These are phyloP conservation scores for Phalanger gymnotis DNA, from an alignment of 2,797 vertebrate species.

Conservation along the genomic window DNA sequence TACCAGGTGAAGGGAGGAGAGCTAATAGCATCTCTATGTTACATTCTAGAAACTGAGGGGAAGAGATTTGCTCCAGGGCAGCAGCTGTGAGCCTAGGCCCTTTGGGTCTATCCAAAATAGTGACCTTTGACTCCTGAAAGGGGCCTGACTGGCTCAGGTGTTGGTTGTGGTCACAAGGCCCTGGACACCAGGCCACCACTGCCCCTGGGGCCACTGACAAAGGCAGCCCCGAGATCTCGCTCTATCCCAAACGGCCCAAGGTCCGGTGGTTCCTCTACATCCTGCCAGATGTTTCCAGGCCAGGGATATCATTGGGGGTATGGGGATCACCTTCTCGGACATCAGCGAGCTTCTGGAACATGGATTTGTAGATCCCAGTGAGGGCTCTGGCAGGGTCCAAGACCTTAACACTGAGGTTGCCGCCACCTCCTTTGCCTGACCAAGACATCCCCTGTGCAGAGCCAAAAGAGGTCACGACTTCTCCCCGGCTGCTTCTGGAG, in stretches of 20 bases:
- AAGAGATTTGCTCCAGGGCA: background rate
- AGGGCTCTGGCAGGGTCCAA: slow-evolving; percentile 84
- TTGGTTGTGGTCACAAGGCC: background rate
- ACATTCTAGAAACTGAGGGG: background rate
- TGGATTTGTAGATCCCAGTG: slow-evolving; percentile 89
- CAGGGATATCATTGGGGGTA: background rate
- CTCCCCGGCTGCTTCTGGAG: slow-evolving; percentile 89
- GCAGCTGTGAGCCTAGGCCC: background rate
- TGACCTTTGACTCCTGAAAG: background rate
- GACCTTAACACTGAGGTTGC: slow-evolving; percentile 72
- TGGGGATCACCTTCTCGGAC: slow-evolving; percentile 88
- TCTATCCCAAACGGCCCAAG: background rate
- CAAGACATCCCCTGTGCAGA: slow-evolving; percentile 85
- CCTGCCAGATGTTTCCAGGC: background rate
- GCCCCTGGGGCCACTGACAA: background rate
- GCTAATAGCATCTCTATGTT: background rate
- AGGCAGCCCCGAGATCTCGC: background rate
- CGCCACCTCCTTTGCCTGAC: slow-evolving; percentile 80
- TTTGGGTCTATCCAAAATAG: background rate
- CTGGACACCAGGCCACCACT: background rate
- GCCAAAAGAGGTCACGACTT: slow-evolving; percentile 91
- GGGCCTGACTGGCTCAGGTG: background rate
- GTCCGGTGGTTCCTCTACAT: background rate
- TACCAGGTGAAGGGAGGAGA: background rate
- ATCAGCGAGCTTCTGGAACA: slow-evolving; percentile 94